Evolutionary conservation across 2,888 invertebrate genomes (phyloP), one percentile per base, ranked within the genome.

Genomic region (Luffia ferchaultella): DNA sequence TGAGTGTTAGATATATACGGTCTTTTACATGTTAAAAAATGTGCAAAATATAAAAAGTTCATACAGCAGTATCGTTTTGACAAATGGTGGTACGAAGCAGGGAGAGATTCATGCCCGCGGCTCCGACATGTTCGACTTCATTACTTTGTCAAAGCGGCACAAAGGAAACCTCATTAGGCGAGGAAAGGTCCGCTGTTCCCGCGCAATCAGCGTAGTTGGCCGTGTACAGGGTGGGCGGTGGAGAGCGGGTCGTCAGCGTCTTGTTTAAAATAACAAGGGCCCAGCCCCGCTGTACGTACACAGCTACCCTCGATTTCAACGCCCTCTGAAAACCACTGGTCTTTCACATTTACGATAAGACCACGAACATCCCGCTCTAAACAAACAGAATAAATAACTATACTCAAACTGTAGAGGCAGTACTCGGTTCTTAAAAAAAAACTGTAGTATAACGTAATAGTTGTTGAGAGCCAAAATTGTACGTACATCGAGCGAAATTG

Each of bases 231-330:
- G 15, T 30, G 53, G 61, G 61, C 58, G 19, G 30, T 45, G 43
- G 45, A 43, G 48, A 64, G 65, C 65, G 61, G 63, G 63, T 76
- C 75, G 72, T 77, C 76, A 77, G 72, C 70, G 75, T 77, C 77
- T 76, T 79, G 79, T 80, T 79, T 79, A 80, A 79, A 80, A 76
- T 79, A 77, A 79, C 76, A 76, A 78, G 76, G 70, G 69, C 63
- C 55, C 55, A 56, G 63, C 64, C 63, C 64, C 65, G 65, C 59
- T 63, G 59, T 57, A 62, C 58, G 18, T 18, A 45, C 18, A 17
- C 45, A 16, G 5, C 45, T 42, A 42, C 16, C 16, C 40, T 15
- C 40, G 43, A 43, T 3, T 5, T 16, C 43, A 16, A 16, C 43
- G 5, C 7, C 16, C n/a, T n/a, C 16, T 43, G 3, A 16, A 16